Evolutionary conservation across 1,140 invertebrate genomes (phyloP).

Genomic region (Cydia fagiglandana): DNA sequence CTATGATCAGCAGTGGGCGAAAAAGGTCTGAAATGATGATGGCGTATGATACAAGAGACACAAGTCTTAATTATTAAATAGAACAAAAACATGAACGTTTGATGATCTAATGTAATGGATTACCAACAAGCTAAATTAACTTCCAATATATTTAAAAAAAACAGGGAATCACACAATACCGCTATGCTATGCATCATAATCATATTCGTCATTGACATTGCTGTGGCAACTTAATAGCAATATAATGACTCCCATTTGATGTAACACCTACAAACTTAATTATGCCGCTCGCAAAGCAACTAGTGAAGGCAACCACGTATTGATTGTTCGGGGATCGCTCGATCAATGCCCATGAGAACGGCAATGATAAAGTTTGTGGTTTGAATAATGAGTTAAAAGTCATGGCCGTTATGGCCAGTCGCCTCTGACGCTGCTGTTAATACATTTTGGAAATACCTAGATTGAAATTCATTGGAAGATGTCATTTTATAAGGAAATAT

Average conservation of each 20-base stretch:
- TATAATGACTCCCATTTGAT: neutral
- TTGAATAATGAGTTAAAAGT: conserved; percentile 2
- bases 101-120: too few relatives aligned
- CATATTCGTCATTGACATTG: conserved; percentile 7
- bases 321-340: neutral
- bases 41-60: too few relatives aligned
- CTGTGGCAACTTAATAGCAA: neutral
- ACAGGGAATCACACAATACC: neutral
- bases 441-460: neutral
- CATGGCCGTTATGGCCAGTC: neutral
- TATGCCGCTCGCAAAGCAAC: neutral
- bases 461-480: neutral
- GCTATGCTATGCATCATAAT: conserved; percentile 13
- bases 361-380: conserved; percentile 4
- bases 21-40: too few relatives aligned
- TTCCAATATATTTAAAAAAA: neutral
- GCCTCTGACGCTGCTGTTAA: neutral
- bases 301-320: neutral
- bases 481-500: too few relatives aligned
- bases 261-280: conserved; percentile 8
- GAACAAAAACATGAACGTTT: too few relatives aligned
- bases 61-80: too few relatives aligned
- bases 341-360: neutral
- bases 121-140: neutral
- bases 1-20: too few relatives aligned